phyloP scores from a whole-genome alignment of 2,113 vertebrate genomes.

The Phaethon lepturus region DNA sequence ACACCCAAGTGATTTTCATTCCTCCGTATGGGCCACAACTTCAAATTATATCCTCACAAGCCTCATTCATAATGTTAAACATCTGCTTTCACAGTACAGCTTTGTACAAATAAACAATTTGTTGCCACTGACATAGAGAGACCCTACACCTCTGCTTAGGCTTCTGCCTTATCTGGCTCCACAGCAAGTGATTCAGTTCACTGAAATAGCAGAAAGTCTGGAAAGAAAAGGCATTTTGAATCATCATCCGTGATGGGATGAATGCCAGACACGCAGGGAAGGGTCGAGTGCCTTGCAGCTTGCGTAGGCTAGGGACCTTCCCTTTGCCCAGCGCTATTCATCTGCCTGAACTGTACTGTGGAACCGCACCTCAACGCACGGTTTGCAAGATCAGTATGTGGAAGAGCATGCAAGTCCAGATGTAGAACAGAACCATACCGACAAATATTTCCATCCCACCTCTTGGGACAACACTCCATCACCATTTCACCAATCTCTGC shows the following conservation, averaged over 20 bases:
- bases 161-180: not conserved
- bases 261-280: not conserved
- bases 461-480: not conserved
- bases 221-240: not conserved
- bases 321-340: not conserved
- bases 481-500: not conserved
- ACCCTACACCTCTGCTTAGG: not conserved
- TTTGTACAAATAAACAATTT: not conserved
- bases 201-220: not conserved
- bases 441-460: not conserved
- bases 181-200: not conserved
- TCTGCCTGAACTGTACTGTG: not conserved
- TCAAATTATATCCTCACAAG: not conserved
- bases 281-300: not conserved
- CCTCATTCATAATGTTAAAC: not conserved
- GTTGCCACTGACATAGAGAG: not conserved
- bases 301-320: not conserved
- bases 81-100: not conserved
- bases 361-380: accelerated
- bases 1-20: not conserved
- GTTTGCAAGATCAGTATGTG: not conserved
- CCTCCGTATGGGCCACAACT: not conserved
- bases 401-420: not conserved
- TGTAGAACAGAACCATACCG: accelerated
- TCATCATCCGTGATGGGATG: not conserved